Evolutionary conservation across 2,888 invertebrate genomes (phyloP).

Genomic region (Himalopsyche kuldschensis): DNA sequence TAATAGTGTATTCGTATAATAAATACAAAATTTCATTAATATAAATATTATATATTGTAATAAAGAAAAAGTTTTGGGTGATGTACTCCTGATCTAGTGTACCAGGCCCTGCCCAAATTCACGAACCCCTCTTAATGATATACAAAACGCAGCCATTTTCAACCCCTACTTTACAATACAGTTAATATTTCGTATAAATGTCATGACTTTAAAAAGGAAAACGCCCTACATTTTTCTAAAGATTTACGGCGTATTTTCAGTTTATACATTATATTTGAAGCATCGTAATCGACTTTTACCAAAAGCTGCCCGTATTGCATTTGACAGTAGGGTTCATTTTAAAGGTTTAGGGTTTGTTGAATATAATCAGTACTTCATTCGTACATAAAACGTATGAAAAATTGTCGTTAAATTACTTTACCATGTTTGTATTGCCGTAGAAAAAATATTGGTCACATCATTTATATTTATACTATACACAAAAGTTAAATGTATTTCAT

Average conservation of each 20-base stretch:
- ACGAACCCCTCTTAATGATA: neutral
- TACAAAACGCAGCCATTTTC: neutral
- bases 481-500: too few relatives aligned
- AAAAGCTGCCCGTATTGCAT: neutral
- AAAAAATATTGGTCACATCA: too few relatives aligned
- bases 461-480: too few relatives aligned
- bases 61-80: too few relatives aligned
- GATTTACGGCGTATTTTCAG: neutral
- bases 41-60: too few relatives aligned
- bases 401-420: too few relatives aligned
- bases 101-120: neutral
- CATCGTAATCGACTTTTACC: neutral
- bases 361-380: neutral
- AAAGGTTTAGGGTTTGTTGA: neutral
- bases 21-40: too few relatives aligned
- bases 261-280: neutral
- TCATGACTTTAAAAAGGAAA: neutral
- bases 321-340: neutral
- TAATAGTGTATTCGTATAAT: too few relatives aligned
- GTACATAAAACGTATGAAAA: too few relatives aligned
- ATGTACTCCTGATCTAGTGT: neutral
- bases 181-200: neutral
- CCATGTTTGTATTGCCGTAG: too few relatives aligned
- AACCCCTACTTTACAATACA: neutral
- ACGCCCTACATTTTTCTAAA: neutral